Evolutionary conservation across 1,140 invertebrate species (phyloP).

Genomic region (Caenorhabditis remanei): DNA sequence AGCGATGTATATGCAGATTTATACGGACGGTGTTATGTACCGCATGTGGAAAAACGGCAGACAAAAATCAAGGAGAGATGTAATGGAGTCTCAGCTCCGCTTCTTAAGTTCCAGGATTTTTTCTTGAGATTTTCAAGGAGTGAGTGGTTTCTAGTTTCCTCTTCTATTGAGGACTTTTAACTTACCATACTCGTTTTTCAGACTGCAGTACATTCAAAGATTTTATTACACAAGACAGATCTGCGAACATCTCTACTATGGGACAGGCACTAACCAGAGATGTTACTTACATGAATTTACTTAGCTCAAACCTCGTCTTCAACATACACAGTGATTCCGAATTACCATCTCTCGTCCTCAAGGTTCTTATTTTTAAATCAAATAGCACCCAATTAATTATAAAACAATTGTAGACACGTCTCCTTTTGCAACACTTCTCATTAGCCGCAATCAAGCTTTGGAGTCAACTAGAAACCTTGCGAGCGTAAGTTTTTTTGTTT

Average conservation of each 20-base stretch:
- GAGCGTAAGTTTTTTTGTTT: slow-evolving; percentile 46
- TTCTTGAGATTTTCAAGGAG: slow-evolving; percentile 70
- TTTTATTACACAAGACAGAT: slow-evolving; percentile 54
- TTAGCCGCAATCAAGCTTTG: slow-evolving; percentile 74
- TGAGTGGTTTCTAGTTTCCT: neutral
- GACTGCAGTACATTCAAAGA: slow-evolving; percentile 53
- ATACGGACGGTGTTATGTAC: slow-evolving; percentile 76
- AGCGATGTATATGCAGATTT: slow-evolving; percentile 69
- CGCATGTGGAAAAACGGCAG: slow-evolving; percentile 62
- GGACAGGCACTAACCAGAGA: slow-evolving; percentile 74
- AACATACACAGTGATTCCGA: slow-evolving; percentile 68
- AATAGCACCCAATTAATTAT: neutral
- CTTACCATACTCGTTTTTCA: slow-evolving; percentile 16
- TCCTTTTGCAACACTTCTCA: slow-evolving; percentile 76
- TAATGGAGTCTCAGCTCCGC: slow-evolving; percentile 56
- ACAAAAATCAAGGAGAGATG: slow-evolving; percentile 63
- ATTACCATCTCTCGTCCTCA: slow-evolving; percentile 75
- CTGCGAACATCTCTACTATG: slow-evolving; percentile 40
- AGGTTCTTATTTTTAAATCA: slow-evolving; percentile 52
- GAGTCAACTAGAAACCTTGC: slow-evolving; percentile 57
- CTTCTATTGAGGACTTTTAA: slow-evolving; percentile 2
- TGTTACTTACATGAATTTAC: slow-evolving; percentile 73
- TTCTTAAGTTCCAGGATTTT: slow-evolving; percentile 69
- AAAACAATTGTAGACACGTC: slow-evolving; percentile 67
- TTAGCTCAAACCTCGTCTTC: slow-evolving; percentile 67